Conservation (phyloP, 2,113 vertebrate genomes). For the Azemiops feae region DNA sequence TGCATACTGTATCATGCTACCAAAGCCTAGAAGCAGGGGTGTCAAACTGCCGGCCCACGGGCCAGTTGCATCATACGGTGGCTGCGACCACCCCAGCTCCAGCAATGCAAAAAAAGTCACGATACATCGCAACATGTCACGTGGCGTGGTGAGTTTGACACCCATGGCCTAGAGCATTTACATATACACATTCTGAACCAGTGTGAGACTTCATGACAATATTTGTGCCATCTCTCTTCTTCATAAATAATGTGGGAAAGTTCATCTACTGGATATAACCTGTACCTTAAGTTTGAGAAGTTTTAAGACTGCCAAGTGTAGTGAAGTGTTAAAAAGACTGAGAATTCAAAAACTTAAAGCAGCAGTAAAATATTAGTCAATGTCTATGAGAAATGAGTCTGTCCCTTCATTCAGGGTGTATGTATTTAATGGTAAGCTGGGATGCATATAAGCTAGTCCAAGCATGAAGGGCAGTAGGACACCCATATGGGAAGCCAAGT, state of each 20-base stretch:
- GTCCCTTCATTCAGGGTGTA: slow-evolving; percentile 88
- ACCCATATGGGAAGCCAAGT: slow-evolving; percentile 82
- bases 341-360: slow-evolving; percentile 95
- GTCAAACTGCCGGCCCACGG: too few relatives aligned
- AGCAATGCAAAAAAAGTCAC: too few relatives aligned
- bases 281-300: slow-evolving; percentile 8
- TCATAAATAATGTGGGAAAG: neutral
- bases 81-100: too few relatives aligned
- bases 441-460: slow-evolving; percentile 98
- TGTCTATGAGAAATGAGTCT: slow-evolving; percentile 96
- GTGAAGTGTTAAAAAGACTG: slow-evolving; percentile 82
- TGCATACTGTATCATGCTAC: neutral
- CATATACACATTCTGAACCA: neutral
- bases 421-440: slow-evolving; percentile 96
- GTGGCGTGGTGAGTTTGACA: too few relatives aligned
- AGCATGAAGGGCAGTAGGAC: slow-evolving; percentile 99
- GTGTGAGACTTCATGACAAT: neutral
- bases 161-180: neutral
- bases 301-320: slow-evolving; percentile 42
- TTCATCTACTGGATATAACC: slow-evolving; percentile 18
- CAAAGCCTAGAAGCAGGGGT: neutral
- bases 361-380: slow-evolving; percentile 94
- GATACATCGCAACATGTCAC: too few relatives aligned
- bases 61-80: too few relatives aligned
- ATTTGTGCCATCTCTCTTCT: neutral